phyloP scores from a whole-genome alignment of 1,140 invertebrate species.

The Portunus trituberculatus region DNA sequence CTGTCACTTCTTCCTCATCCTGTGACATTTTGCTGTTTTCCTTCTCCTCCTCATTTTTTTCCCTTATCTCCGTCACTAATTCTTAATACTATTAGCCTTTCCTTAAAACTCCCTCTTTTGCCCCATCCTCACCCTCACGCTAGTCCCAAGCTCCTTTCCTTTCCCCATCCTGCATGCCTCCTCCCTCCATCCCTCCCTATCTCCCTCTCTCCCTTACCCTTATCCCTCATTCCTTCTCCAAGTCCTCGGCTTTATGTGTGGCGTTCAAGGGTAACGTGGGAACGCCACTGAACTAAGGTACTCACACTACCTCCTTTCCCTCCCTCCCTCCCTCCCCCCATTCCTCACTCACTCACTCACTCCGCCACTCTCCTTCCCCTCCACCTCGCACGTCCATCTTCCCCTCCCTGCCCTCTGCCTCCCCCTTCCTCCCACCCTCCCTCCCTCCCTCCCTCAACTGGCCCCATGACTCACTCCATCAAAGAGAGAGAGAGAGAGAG shows the following conservation, averaged over 20 bases:
- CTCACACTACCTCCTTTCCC: background rate
- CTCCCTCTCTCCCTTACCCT: background rate
- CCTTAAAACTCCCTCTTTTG: background rate
- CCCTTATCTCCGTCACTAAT: background rate
- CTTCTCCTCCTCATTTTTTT: background rate
- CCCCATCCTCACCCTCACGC: background rate
- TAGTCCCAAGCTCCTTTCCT: background rate
- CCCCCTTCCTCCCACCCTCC: background rate
- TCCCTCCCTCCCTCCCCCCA: too few relatives aligned
- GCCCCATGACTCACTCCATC: too few relatives aligned
- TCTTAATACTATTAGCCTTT: background rate
- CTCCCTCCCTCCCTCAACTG: background rate
- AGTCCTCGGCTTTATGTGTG: slow-evolving; percentile 7
- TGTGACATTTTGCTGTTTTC: background rate
- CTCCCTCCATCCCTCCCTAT: background rate
- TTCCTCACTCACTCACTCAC: background rate
- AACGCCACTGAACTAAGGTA: too few relatives aligned
- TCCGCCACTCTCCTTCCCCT: background rate
- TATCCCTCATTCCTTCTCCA: background rate
- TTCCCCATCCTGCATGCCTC: background rate
- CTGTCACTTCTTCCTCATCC: background rate
- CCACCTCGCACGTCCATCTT: background rate
- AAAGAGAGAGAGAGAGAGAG: too few relatives aligned
- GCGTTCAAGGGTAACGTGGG: too few relatives aligned
- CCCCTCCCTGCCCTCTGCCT: background rate